Percentiles rank a stretch among this genome's conserved stretches.
phyloP scores from a whole-genome alignment of 2,113 vertebrate genomes.

The Scytalopus superciliaris region DNA sequence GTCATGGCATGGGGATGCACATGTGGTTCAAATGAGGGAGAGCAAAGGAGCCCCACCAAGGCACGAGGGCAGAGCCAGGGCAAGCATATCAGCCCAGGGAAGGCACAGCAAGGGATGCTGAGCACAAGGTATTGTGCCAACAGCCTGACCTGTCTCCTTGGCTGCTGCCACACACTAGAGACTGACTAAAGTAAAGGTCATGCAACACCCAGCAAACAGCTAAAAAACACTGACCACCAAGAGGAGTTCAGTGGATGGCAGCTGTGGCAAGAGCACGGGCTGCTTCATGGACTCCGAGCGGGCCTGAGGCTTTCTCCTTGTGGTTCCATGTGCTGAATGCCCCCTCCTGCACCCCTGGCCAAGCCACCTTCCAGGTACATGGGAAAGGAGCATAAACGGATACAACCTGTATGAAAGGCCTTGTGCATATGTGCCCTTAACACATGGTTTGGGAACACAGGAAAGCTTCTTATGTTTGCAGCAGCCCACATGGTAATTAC shows the following conservation, averaged over 20 bases:
- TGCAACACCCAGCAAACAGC: neutral
- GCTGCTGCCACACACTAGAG: neutral
- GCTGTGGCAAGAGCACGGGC: neutral
- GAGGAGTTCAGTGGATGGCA: neutral
- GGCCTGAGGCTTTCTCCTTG: neutral
- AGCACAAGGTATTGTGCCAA: neutral
- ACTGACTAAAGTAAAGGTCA: neutral
- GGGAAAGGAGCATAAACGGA: neutral
- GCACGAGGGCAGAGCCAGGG: fast-evolving
- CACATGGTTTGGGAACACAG: neutral
- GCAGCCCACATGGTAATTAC: fast-evolving
- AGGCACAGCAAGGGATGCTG: neutral
- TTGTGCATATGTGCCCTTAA: neutral
- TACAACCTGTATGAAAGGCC: neutral
- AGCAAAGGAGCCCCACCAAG: neutral
- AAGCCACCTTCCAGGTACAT: neutral
- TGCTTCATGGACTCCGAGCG: neutral
- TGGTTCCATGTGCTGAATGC: fast-evolving
- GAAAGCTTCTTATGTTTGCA: neutral
- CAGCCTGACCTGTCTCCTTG: neutral
- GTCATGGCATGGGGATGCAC: neutral
- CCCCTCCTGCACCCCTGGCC: neutral
- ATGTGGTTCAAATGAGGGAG: fast-evolving
- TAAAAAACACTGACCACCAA: neutral
- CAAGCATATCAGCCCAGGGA: neutral